phyloP scores from a whole-genome alignment of 2,888 invertebrate genomes.

The Mythimna loreyi region DNA sequence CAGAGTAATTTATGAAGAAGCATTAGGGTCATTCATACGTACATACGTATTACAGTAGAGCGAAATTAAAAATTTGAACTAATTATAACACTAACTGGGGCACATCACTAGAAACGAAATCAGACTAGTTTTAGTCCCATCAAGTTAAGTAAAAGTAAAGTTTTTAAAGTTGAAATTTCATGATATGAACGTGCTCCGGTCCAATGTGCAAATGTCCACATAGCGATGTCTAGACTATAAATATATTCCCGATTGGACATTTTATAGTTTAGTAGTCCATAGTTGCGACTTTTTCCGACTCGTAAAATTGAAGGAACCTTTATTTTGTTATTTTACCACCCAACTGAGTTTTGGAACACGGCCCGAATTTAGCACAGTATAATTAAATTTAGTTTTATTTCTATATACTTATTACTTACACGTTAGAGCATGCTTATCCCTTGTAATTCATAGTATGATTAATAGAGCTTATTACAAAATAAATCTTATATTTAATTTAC shows the following conservation, averaged over 20 bases:
- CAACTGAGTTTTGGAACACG: conserved; percentile 4
- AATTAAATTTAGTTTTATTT: conserved; percentile 38
- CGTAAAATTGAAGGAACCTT: neutral
- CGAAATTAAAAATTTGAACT: too few species aligned
- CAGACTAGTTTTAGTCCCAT: neutral
- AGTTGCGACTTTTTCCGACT: neutral
- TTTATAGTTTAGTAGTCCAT: neutral
- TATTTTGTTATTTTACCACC: neutral
- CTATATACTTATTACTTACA: conserved; percentile 58
- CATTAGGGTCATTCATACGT: too few species aligned
- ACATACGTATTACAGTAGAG: too few species aligned
- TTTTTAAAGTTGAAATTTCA: neutral
- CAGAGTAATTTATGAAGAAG: too few species aligned
- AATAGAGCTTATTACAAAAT: conserved; percentile 70
- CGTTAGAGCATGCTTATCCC: conserved; percentile 71
- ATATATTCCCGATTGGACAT: neutral
- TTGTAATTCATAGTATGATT: conserved; percentile 76
- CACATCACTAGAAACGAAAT: neutral
- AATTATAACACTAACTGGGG: too few species aligned
- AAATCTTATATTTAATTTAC: conserved; percentile 53
- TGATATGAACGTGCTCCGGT: neutral
- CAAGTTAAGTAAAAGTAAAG: neutral
- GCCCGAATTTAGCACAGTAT: conserved; percentile 52
- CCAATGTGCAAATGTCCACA: neutral
- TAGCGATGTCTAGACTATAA: neutral